Base-by-base conservation (phyloP, 30 jellyfish, hydroid and myxozoan species). In the Sanderia malayensis region DNA sequence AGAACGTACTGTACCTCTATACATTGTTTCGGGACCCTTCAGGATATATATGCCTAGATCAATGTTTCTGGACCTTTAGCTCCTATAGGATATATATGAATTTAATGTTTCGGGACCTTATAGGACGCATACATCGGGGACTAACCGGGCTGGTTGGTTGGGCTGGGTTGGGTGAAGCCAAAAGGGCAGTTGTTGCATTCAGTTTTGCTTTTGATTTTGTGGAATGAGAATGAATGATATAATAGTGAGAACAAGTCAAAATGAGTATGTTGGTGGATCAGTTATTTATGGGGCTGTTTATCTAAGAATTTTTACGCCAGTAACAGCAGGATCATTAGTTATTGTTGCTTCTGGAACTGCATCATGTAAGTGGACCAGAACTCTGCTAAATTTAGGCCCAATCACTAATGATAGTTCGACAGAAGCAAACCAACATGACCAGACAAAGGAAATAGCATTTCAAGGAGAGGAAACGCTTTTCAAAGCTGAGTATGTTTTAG, bases 261-360 rank as follows among this genome's bases (percentile, higher is more conserved):
- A 80, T 46, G 73, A 62, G 33, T 76, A 76, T 31, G 65, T 69
- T 17, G 88, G 80, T 7, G 88, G 88, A 7, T 37, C 73, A 57
- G 59, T 57, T 2, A 49, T 76, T 18, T 76, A 76, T 49, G 88
- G 88, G 20, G 88, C 74, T 22, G 80, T 63, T 28, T 76, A 76
- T 33, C 61, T 76, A 44, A 67, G 80, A 47, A 60, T 76, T 9
- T 30, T 76, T 0, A 70, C 68, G 26, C 88, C 88, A 9, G 74
- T 76, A 3, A 76, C n/a, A 1, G 88, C 88, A 0, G 88, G 63
- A 27, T 33, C 80, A 23, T 31, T 76, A 0, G 26, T 29, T 4
- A 17, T 76, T 2, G 30, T 47, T 2, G 31, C 63, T 55, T 44
- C 68, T 13, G 88, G 88, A 31, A 31, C 44, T 15, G 88, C 59